Conservation (phyloP, 2,888 invertebrate species). For the Pseudeuparius sepicola region DNA sequence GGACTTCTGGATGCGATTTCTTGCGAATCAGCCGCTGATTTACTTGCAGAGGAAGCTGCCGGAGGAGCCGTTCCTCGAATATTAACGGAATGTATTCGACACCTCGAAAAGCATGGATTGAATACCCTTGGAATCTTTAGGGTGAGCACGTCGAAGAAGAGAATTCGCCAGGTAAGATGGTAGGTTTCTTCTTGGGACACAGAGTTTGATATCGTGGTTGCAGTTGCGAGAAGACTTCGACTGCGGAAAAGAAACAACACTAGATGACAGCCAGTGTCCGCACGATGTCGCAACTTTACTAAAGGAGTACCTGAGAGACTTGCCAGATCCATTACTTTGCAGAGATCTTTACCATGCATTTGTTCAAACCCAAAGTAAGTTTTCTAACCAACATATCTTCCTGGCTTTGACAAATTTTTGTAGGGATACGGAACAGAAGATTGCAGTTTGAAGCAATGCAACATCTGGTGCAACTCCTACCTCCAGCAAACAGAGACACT, state of each 20-base stretch:
- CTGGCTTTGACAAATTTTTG: slow-evolving; percentile 12
- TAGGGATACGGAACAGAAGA: slow-evolving; percentile 73
- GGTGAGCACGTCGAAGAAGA: slow-evolving; percentile 84
- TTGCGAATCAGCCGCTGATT: slow-evolving; percentile 38
- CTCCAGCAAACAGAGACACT: slow-evolving; percentile 82
- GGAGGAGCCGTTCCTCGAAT: slow-evolving; percentile 60
- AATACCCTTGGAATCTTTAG: slow-evolving; percentile 84
- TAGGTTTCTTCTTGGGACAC: too few species aligned
- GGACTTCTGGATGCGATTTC: slow-evolving; percentile 40
- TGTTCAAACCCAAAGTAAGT: slow-evolving; percentile 83
- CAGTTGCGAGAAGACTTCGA: slow-evolving; percentile 88
- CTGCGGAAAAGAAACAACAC: slow-evolving; percentile 59
- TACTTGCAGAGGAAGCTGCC: slow-evolving; percentile 35
- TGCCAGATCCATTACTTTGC: slow-evolving; percentile 87
- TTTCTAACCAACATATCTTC: too few species aligned
- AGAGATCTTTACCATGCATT: slow-evolving; percentile 83
- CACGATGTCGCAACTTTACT: slow-evolving; percentile 89
- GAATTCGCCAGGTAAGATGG: slow-evolving; percentile 70
- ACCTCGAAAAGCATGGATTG: slow-evolving; percentile 72
- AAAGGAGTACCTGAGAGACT: slow-evolving; percentile 86
- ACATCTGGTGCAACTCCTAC: slow-evolving; percentile 75
- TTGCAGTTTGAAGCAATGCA: slow-evolving; percentile 76
- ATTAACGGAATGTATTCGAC: slow-evolving; percentile 68
- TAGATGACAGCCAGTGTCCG: slow-evolving; percentile 75
- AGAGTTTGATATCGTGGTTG: slow-evolving; percentile 20